Conservation (phyloP, 1,140 invertebrate genomes). For the Latrodectus geometricus region DNA sequence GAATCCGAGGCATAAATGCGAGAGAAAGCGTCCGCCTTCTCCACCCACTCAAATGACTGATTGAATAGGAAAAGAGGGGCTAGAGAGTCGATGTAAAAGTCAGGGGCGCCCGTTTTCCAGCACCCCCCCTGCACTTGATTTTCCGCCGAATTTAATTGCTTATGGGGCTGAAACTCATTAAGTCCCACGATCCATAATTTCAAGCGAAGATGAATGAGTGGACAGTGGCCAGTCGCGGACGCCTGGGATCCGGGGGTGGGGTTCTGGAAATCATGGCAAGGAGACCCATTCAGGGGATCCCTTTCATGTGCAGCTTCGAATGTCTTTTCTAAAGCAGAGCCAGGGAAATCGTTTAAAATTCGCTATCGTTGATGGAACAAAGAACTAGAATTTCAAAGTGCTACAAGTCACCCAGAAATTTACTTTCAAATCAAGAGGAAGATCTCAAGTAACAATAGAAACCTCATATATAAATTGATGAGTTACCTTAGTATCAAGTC, state of each 20-base stretch:
- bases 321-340: neutral
- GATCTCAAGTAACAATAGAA: no score
- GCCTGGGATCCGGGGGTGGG: neutral
- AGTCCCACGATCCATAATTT: constrained; percentile 36
- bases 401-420: neutral
- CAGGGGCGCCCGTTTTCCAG: no score
- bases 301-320: neutral
- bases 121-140: constrained; percentile 31
- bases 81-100: neutral
- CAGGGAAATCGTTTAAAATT: neutral
- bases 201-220: constrained; percentile 14
- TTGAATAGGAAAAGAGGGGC: constrained; percentile 3
- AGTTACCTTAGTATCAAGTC: no score
- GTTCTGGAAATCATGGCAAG: neutral
- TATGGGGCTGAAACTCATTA: constrained; percentile 42
- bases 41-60: constrained; percentile 38
- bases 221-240: neutral
- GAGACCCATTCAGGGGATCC: neutral
- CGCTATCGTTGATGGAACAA: neutral
- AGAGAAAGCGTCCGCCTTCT: neutral
- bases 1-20: constrained; percentile 1
- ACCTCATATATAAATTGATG: no score
- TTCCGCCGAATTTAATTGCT: constrained; percentile 51
- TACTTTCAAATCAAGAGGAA: neutral
- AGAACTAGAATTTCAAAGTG: neutral